phyloP scores from a whole-genome alignment of 1,140 invertebrate genomes.

The Drosophila aff. region DNA sequence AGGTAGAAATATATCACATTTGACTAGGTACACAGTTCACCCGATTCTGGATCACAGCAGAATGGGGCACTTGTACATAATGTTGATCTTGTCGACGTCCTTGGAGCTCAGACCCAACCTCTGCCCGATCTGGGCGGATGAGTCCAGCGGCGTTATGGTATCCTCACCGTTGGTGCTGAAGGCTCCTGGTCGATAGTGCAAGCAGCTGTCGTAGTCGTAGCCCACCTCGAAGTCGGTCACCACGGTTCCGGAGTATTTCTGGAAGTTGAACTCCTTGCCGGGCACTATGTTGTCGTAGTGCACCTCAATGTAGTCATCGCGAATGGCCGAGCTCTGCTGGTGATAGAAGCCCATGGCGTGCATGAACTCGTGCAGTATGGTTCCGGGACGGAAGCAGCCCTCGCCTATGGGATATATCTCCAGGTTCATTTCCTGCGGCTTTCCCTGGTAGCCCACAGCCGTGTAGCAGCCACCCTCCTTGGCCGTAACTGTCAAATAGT shows the following conservation, averaged over 20 bases:
- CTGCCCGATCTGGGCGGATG: conserved; percentile 86
- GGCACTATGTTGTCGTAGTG: conserved; percentile 87
- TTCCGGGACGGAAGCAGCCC: conserved; percentile 86
- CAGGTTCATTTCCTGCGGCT: conserved; percentile 86
- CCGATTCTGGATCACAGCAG: conserved; percentile 37
- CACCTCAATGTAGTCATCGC: conserved; percentile 87
- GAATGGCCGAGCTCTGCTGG: conserved; percentile 87
- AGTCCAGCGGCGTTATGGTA: conserved; percentile 87
- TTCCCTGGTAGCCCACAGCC: conserved; percentile 86
- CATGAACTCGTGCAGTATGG: conserved; percentile 89
- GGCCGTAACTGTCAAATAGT: conserved; percentile 58
- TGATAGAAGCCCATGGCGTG: conserved; percentile 88
- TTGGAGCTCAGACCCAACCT: conserved; percentile 88
- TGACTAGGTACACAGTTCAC: conserved; percentile 25
- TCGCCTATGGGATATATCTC: conserved; percentile 82
- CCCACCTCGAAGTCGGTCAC: conserved; percentile 85
- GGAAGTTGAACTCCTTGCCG: conserved; percentile 87
- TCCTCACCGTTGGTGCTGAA: conserved; percentile 90
- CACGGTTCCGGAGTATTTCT: conserved; percentile 85
- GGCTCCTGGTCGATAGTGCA: conserved; percentile 91
- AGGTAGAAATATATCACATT: conserved; percentile 49
- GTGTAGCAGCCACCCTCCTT: conserved; percentile 86
- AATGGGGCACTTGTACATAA: conserved; percentile 80
- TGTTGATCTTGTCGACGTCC: conserved; percentile 85
- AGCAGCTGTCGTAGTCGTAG: conserved; percentile 90